These are phyloP conservation scores for Caenorhabditis latens DNA, from an alignment of 1,140 invertebrate genomes.

Conservation along the genomic window DNA sequence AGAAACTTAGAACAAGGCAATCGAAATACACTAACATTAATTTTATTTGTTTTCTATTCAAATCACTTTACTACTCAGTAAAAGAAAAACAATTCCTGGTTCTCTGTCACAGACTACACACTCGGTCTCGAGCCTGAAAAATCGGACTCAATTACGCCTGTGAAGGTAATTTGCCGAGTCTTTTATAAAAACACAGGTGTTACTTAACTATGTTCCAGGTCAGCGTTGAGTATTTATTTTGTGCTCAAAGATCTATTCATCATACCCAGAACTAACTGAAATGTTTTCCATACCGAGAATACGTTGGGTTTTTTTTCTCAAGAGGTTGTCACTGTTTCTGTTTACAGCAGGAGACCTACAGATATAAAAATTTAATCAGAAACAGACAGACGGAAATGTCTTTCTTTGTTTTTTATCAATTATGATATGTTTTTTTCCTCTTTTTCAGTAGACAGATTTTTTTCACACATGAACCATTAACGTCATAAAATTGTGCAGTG, in stretches of 20 bases:
- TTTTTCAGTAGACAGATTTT: background rate
- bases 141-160: background rate
- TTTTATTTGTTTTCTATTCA: too few species aligned
- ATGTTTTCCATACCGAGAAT: background rate
- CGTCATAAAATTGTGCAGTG: background rate
- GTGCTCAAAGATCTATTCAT: constrained; percentile 8
- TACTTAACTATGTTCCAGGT: background rate
- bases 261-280: background rate
- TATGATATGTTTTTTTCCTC: background rate
- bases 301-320: too few species aligned
- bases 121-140: constrained; percentile 6
- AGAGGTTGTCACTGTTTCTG: too few species aligned
- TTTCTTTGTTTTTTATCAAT: background rate
- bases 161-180: background rate
- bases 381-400: background rate
- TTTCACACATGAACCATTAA: too few species aligned
- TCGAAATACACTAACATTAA: too few species aligned
- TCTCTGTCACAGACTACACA: constrained; percentile 27
- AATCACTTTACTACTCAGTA: too few species aligned
- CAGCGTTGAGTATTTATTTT: background rate
- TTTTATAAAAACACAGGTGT: constrained; percentile 34
- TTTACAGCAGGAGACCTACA: too few species aligned
- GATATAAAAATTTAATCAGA: too few species aligned
- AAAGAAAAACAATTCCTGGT: background rate
- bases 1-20: too few species aligned